These are phyloP conservation scores for Passer montanus DNA, from an alignment of 2,113 vertebrate genomes.

Conservation along the genomic window DNA sequence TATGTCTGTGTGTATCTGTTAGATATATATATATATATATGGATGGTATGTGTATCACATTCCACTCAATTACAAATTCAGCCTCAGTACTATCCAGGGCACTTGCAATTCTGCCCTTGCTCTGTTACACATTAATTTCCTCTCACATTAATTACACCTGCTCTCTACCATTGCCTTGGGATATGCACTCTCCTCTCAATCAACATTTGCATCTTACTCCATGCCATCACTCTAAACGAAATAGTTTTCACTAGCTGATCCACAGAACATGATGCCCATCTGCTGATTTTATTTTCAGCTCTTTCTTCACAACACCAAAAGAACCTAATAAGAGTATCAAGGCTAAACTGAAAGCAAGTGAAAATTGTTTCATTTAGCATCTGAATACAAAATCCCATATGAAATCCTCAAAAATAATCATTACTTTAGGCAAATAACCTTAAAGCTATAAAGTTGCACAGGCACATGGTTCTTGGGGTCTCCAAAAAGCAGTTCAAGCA, in stretches of 20 bases:
- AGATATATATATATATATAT: too few relatives aligned
- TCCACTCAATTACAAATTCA: neutral
- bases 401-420: neutral
- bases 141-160: neutral
- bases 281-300: neutral
- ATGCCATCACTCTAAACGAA: neutral
- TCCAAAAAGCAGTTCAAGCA: neutral
- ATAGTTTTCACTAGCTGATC: neutral
- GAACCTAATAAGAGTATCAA: neutral
- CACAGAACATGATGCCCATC: neutral
- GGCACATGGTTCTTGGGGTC: neutral
- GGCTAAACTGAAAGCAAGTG: neutral
- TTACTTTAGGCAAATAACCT: neutral
- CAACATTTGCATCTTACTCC: neutral
- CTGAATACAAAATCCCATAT: neutral
- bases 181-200: neutral
- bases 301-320: neutral
- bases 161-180: neutral
- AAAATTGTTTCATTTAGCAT: neutral
- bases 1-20: neutral
- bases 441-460: neutral
- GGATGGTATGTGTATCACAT: neutral
- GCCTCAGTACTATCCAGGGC: neutral
- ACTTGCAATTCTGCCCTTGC: neutral
- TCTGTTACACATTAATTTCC: neutral